Percentiles rank a stretch among this genome's conserved stretches.
These are phyloP conservation scores for Hippocampus mohnikei DNA, from an alignment of 2,113 vertebrate genomes.

Conservation along the genomic window DNA sequence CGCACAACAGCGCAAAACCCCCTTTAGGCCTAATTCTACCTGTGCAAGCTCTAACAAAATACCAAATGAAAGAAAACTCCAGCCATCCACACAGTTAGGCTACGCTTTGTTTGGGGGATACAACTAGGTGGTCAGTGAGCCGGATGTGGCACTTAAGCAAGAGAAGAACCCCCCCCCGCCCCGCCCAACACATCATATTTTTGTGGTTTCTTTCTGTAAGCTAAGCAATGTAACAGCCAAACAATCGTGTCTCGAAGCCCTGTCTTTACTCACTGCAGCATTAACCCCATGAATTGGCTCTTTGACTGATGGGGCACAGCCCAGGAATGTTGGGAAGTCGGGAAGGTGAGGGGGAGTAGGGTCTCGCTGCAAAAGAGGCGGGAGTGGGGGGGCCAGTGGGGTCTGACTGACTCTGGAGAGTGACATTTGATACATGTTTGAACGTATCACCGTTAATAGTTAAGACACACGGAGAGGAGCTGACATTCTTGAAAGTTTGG, in stretches of 20 bases:
- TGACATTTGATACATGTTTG: constrained; percentile 68
- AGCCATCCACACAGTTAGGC: too few relatives aligned
- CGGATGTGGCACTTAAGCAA: constrained; percentile 43
- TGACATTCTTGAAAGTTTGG: constrained; percentile 47
- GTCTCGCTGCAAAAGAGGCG: constrained; percentile 47
- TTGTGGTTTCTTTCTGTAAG: constrained; percentile 83
- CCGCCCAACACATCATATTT: constrained; percentile 62
- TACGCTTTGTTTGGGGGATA: constrained; percentile 31
- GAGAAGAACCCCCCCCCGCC: constrained; percentile 62
- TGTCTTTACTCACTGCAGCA: constrained; percentile 66
- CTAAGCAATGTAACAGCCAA: constrained; percentile 77
- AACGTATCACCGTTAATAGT: constrained; percentile 63
- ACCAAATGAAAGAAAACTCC: too few relatives aligned
- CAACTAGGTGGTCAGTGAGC: background rate
- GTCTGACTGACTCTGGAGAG: constrained; percentile 49
- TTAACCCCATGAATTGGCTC: constrained; percentile 70
- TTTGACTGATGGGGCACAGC: constrained; percentile 70
- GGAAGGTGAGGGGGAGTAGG: constrained; percentile 59
- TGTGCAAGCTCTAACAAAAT: too few relatives aligned
- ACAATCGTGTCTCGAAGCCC: constrained; percentile 80
- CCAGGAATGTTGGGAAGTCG: constrained; percentile 70
- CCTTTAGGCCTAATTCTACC: too few relatives aligned
- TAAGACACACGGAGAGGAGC: constrained; percentile 41
- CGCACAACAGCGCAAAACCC: too few relatives aligned
- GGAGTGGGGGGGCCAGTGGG: constrained; percentile 37